Base-by-base conservation (phyloP, 2,797 vertebrate species). In the Tenualosa thibaudeaui region DNA sequence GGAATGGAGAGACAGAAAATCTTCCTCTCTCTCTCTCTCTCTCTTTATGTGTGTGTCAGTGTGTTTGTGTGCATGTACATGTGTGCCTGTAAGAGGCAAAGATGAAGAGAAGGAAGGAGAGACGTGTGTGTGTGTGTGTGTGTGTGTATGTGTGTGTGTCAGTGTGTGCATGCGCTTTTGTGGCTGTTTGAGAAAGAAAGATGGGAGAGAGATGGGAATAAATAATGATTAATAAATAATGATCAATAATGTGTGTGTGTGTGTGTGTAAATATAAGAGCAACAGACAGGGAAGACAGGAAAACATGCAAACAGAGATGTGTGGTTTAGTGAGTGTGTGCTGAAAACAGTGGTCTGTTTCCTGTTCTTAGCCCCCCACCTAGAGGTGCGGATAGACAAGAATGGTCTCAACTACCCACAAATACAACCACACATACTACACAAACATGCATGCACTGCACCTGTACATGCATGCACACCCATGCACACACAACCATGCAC, bases 331-430 rank as follows among this genome's bases (percentile, higher is more conserved):
- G 58, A n/a, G 2, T 24, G 58, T 65, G 89, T 81, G 82, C 83
- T 53, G 31, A 84, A 86, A 88, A 85, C 84, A 84, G 89, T 15
- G 22, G 81, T 83, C 89, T 89, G 87, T 88, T 91, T 93, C 90
- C 92, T 88, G 89, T 85, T 7, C 82, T 82, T 86, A 89, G 91
- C 90, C 93, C 91, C 91, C 91, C 90, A 90, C 90, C 90, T 87
- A 81, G 26, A 68, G 82, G 46, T 19, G 19, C 2, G 24, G 8
- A 58, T 6, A 58, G 56, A 19, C 60, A 17, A 60, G 56, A 19
- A 60, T 65, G 26, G 8, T 65, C 62, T 68, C 62, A 68, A 24
- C 26, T 24, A 68, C 26, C 9, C 62, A 68, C 26, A 12, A 12
- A 68, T 1, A 68, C 62, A 65, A n/a, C 9, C 62, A 24, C n/a